Percentiles rank a stretch among this genome's conserved stretches.
Evolutionary conservation across 2,797 vertebrate species (phyloP).

Genomic region (Acanthopagrus latus): DNA sequence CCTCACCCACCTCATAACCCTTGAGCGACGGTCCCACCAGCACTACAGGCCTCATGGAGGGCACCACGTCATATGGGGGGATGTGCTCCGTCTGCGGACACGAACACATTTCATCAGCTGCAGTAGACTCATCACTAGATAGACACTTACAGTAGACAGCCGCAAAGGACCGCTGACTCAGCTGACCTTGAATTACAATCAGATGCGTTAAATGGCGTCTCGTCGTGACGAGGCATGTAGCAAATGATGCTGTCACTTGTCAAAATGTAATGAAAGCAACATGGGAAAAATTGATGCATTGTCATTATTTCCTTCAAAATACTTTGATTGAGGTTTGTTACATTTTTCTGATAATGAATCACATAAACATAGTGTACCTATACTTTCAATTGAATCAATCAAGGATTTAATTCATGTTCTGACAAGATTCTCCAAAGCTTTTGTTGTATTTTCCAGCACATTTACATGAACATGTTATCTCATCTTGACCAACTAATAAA

Average conservation of each 20-base stretch:
- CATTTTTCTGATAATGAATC: background rate
- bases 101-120: constrained; percentile 57
- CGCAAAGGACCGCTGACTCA: constrained; percentile 33
- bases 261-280: constrained; percentile 18
- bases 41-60: constrained; percentile 97
- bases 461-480: background rate
- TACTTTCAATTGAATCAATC: background rate
- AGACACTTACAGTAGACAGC: constrained; percentile 23
- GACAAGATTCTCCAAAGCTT: background rate
- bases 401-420: background rate
- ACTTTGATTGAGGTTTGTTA: background rate
- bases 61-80: constrained; percentile 96
- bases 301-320: background rate
- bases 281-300: background rate
- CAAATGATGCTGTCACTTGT: constrained; percentile 47
- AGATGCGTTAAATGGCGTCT: constrained; percentile 24
- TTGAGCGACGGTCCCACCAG: constrained; percentile 97
- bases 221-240: constrained; percentile 33
- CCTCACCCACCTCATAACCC: constrained; percentile 96
- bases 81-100: constrained; percentile 92
- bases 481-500: constrained; percentile 23
- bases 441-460: background rate
- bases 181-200: constrained; percentile 10
- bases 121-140: constrained; percentile 16
- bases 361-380: background rate